phyloP scores from a whole-genome alignment of 1,140 invertebrate species.

The Caenorhabditis remanei region DNA sequence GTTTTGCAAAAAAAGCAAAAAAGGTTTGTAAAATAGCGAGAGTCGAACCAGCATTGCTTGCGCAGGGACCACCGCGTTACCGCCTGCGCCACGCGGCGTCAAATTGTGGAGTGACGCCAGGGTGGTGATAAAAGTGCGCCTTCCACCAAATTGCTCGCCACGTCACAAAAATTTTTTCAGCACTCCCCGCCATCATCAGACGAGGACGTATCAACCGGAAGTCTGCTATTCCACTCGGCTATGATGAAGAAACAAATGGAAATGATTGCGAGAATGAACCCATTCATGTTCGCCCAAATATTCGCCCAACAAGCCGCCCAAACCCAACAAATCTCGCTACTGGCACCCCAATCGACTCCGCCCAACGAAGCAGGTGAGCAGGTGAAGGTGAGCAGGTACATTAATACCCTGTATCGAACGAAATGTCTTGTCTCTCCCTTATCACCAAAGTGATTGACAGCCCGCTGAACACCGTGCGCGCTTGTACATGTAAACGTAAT shows the following conservation, averaged over 20 bases:
- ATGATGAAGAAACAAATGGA: conserved; percentile 50
- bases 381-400: conserved; percentile 34
- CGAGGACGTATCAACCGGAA: not conserved
- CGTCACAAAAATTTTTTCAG: not conserved
- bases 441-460: conserved; percentile 41
- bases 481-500: conserved; percentile 33
- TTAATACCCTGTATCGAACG: not conserved
- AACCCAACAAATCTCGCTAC: not conserved
- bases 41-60: too few species aligned
- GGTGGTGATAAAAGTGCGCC: too few species aligned
- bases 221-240: not conserved
- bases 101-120: too few species aligned
- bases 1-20: too few species aligned
- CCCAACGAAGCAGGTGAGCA: conserved; percentile 48
- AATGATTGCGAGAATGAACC: conserved; percentile 12
- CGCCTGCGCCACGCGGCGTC: too few species aligned
- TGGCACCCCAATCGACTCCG: conserved; percentile 4
- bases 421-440: not conserved
- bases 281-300: conserved; percentile 15
- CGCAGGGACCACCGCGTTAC: too few species aligned
- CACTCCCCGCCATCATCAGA: conserved; percentile 30
- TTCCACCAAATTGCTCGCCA: not conserved
- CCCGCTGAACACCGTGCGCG: conserved; percentile 23
- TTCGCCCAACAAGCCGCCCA: conserved; percentile 31
- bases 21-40: too few species aligned